phyloP scores from a whole-genome alignment of 1,140 invertebrate genomes.

The Littorina saxatilis region DNA sequence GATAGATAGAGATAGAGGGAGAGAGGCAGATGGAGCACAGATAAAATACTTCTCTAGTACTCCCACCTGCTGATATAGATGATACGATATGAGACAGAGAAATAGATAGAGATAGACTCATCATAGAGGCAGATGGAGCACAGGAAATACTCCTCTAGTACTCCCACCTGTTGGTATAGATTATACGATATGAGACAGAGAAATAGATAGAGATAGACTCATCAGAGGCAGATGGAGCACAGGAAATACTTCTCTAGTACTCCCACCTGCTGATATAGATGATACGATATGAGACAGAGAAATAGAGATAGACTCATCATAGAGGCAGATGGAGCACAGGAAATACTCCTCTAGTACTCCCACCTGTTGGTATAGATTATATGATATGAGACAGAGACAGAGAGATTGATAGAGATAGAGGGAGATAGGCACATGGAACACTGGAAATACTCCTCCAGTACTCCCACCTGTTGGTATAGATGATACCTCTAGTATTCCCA shows the following conservation, averaged over 20 bases:
- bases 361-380: too few relatives aligned
- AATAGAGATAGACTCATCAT: too few relatives aligned
- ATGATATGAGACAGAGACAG: too few relatives aligned
- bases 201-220: too few relatives aligned
- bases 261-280: slow-evolving; percentile 35
- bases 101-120: too few relatives aligned
- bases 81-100: too few relatives aligned
- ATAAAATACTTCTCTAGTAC: slow-evolving; percentile 61
- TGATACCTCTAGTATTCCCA: slow-evolving; percentile 41
- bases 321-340: too few relatives aligned
- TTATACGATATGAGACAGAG: not conserved
- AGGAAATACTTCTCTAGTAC: slow-evolving; percentile 61
- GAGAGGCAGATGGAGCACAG: slow-evolving; percentile 71
- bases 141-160: slow-evolving; percentile 61
- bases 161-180: slow-evolving; percentile 35
- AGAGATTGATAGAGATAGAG: too few relatives aligned
- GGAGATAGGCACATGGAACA: slow-evolving; percentile 73
- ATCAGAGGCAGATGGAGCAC: slow-evolving; percentile 72
- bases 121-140: slow-evolving; percentile 73
- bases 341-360: too few relatives aligned
- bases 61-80: slow-evolving; percentile 35
- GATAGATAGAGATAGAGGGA: too few relatives aligned
- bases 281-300: too few relatives aligned
- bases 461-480: slow-evolving; percentile 35
- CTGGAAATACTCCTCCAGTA: slow-evolving; percentile 61